Evolutionary conservation across 2,888 invertebrate genomes (phyloP), one percentile per base, ranked within the genome.

Genomic region (Myathropa florea): DNA sequence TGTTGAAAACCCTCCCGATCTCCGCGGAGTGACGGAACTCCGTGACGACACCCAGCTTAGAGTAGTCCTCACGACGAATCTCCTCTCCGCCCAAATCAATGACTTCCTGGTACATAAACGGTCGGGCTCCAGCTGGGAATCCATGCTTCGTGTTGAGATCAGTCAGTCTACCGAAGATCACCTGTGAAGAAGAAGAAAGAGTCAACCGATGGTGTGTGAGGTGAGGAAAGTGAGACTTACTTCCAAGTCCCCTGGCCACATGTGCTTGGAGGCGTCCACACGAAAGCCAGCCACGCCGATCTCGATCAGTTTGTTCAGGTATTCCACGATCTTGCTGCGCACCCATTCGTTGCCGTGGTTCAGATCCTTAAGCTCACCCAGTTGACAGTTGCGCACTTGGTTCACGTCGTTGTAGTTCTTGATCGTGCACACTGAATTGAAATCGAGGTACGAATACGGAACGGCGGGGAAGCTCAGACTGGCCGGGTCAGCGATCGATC

Each of bases 241-340:
- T 76, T 93, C 89, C 57, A 98, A 93, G 90, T 98, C 97, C 0
- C 91, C 91, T 0, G 98, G 97, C 95, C 95, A 96, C 96, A 96
- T 96, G 91, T 96, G 96, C 89, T 96, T 96, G 0, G 96, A 96
- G 28, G 96, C 96, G 90, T 96, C 96, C 65, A 96, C 94, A 90
- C 96, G 95, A 93, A 97, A 97, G 28, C 97, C 97, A 90, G 97
- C 97, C 1, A 97, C 96, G 59, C 98, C 97, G 80, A 95, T 91
- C 21, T 94, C 94, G n/a, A 90, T 89, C 82, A 92, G 60, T 53
- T 92, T 91, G 70, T 92, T 90, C 33, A 92, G 78, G 81, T 92
- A 91, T 0, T 89, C 90, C 1, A 90, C 90, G 39, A 92, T 79
- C 61, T 86, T 90, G 73, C 91, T 90, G 10, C 88, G 90, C 30